phyloP scores from a whole-genome alignment of 2,797 vertebrate species.

The Notamacropus eugenii region DNA sequence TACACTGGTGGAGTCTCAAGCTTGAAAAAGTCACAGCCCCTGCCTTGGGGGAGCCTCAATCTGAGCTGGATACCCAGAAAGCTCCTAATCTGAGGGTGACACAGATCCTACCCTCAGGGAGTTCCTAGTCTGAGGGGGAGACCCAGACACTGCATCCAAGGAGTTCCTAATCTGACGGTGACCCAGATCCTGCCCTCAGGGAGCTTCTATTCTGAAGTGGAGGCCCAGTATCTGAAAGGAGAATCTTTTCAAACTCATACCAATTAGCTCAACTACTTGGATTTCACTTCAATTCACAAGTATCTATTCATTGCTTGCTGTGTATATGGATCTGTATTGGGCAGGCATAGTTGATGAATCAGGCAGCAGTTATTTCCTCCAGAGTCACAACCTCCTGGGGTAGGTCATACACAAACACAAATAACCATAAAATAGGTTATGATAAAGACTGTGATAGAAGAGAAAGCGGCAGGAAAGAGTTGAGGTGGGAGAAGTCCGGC shows the following conservation, averaged over 20 bases:
- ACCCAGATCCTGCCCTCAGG: not conserved
- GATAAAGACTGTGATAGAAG: not conserved
- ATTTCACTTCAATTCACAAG: not conserved
- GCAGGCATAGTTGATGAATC: not conserved
- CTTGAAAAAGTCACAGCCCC: not conserved
- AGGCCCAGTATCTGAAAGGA: not conserved
- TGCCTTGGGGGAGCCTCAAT: not conserved
- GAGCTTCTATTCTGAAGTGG: not conserved
- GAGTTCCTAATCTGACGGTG: not conserved
- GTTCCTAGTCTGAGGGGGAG: too few species aligned
- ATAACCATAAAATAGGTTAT: not conserved
- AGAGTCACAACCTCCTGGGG: not conserved
- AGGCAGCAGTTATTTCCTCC: too few species aligned
- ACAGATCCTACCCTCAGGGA: too few species aligned
- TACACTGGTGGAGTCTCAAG: not conserved
- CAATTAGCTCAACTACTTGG: not conserved
- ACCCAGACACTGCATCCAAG: not conserved
- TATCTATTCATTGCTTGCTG: not conserved
- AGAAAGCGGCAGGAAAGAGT: not conserved
- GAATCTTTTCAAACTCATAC: not conserved
- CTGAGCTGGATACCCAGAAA: not conserved
- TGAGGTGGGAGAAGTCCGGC: not conserved
- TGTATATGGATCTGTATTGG: not conserved
- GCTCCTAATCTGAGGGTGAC: not conserved
- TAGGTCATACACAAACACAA: not conserved